A percentile compares a stretch with the other conserved stretches of the same genome.
These are phyloP conservation scores for Blastobasis lacticolella DNA, from an alignment of 2,888 invertebrate species.

Conservation along the genomic window DNA sequence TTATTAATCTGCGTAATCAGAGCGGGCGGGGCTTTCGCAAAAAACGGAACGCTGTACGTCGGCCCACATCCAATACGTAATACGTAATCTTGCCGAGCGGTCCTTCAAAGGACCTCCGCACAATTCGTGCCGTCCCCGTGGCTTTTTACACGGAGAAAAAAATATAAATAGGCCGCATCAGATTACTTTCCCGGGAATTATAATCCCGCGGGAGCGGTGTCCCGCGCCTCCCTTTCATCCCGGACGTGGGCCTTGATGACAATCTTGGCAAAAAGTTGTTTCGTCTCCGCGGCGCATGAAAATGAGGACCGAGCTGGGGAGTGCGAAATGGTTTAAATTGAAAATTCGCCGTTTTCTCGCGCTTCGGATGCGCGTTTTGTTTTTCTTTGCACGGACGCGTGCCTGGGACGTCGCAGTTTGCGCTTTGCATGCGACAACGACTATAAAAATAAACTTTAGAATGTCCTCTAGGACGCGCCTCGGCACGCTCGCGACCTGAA, in stretches of 20 bases:
- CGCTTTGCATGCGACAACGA: neutral
- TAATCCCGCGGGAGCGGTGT: neutral
- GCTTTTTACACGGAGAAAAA: conserved; percentile 11
- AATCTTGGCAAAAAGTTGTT: neutral
- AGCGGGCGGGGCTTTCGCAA: conserved; percentile 16
- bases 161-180: conserved; percentile 10
- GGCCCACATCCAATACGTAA: conserved; percentile 13
- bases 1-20: conserved; percentile 40
- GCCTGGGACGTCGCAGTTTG: neutral
- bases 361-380: neutral
- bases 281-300: neutral
- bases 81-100: conserved; percentile 24
- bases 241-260: neutral
- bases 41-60: conserved; percentile 23
- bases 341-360: conserved; percentile 2
- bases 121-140: conserved; percentile 16
- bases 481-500: too few relatives aligned
- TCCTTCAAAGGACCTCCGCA: conserved; percentile 22
- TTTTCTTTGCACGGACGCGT: neutral
- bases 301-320: neutral
- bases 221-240: neutral
- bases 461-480: neutral
- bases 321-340: conserved; percentile 1
- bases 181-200: conserved; percentile 7
- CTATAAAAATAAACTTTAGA: neutral